A percentile compares a stretch with the other conserved stretches of the same genome.
These are phyloP conservation scores for Mayetiola destructor DNA, from an alignment of 2,888 invertebrate genomes.

Conservation along the genomic window DNA sequence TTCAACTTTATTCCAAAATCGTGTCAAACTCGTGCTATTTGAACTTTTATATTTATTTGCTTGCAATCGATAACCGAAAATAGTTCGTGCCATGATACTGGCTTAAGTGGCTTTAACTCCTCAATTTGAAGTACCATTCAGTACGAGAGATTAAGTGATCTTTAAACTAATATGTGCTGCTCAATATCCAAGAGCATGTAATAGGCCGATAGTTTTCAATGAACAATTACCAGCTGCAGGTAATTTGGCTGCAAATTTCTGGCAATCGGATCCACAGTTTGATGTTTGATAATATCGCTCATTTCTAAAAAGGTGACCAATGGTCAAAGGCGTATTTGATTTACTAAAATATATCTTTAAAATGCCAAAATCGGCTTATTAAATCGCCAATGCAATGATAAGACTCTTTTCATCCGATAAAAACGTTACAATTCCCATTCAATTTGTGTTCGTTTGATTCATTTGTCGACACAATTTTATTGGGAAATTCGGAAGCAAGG, in stretches of 20 bases:
- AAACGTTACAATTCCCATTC: slow-evolving; percentile 7
- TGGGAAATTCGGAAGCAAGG: no score
- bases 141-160: no score
- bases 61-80: neutral
- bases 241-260: no score
- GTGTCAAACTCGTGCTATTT: neutral
- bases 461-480: neutral
- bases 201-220: no score
- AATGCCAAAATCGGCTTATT: slow-evolving; percentile 5
- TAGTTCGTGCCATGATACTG: neutral
- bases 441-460: neutral
- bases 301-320: neutral
- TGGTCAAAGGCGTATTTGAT: slow-evolving; percentile 8
- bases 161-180: no score
- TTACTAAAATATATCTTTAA: neutral
- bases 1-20: neutral
- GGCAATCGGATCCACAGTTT: no score
- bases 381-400: slow-evolving; percentile 1
- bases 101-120: neutral
- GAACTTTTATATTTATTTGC: neutral
- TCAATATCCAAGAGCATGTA: no score
- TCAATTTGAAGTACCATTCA: no score
- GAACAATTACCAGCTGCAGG: no score
- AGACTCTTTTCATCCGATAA: slow-evolving; percentile 10
- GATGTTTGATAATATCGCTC: neutral